A percentile compares a stretch with the other conserved stretches of the same genome.
Evolutionary conservation across 2,113 vertebrate genomes (phyloP).

Genomic region (Bos indicus): DNA sequence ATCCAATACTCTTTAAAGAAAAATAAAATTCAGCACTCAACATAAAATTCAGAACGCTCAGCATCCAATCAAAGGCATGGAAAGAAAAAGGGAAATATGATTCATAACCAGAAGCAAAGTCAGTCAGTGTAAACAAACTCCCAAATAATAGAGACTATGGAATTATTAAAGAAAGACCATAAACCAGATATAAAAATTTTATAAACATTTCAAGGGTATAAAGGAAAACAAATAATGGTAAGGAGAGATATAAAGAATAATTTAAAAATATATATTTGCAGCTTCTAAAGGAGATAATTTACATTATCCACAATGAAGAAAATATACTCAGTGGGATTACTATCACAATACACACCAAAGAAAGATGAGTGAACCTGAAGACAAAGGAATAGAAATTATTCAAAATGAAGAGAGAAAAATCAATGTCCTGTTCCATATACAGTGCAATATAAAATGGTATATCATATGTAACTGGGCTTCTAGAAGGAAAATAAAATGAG

Average conservation of each 20-base stretch:
- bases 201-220: not conserved
- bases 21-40: not conserved
- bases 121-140: not conserved
- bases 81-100: not conserved
- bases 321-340: not conserved
- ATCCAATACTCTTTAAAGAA: not conserved
- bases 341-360: not conserved
- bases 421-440: not conserved
- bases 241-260: not conserved
- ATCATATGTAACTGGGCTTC: not conserved
- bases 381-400: not conserved
- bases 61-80: not conserved
- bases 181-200: not conserved
- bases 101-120: not conserved
- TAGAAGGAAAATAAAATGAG: not conserved
- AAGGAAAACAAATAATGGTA: not conserved
- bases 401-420: not conserved
- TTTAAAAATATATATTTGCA: not conserved
- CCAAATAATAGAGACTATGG: not conserved
- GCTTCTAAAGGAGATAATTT: not conserved
- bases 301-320: not conserved
- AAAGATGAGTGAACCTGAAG: not conserved
- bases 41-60: not conserved
- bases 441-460: not conserved
- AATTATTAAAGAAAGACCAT: not conserved